phyloP scores from a whole-genome alignment of 2,113 vertebrate genomes.

The Maccullochella peelii region DNA sequence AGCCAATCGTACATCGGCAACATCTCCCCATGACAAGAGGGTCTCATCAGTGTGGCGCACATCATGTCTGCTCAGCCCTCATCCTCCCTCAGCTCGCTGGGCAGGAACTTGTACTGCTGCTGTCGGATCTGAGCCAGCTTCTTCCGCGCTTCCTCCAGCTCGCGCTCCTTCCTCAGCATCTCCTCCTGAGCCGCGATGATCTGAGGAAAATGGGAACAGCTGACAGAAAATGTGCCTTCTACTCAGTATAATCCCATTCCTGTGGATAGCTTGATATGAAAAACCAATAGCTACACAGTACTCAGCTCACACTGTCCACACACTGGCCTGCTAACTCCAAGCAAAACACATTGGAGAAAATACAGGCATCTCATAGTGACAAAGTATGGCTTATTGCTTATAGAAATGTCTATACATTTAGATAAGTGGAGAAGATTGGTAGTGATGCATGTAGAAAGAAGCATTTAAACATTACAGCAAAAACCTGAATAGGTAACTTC shows the following conservation, averaged over 20 bases:
- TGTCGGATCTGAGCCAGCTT: constrained; percentile 98
- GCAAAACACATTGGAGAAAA: background rate
- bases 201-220: constrained; percentile 76
- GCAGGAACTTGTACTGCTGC: constrained; percentile 99
- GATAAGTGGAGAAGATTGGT: background rate
- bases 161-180: constrained; percentile 98
- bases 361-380: background rate
- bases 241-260: constrained; percentile 1
- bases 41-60: constrained; percentile 41
- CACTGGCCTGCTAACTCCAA: background rate
- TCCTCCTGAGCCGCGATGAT: constrained; percentile 99
- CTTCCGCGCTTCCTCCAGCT: constrained; percentile 97
- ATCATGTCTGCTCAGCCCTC: constrained; percentile 78
- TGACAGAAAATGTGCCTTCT: constrained; percentile 34
- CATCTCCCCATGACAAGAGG: constrained; percentile 29
- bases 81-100: constrained; percentile 95
- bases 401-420: background rate
- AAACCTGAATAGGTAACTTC: background rate
- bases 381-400: background rate
- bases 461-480: constrained; percentile 1
- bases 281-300: background rate
- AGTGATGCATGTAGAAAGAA: background rate
- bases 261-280: constrained; percentile 23
- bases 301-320: background rate
- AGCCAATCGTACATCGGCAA: constrained; percentile 53